Percentiles rank a stretch among this genome's conserved stretches.
These are phyloP conservation scores for Apostichopus japonicus DNA, from an alignment of 35 echinoderm and acorn worm genomes.

Conservation along the genomic window DNA sequence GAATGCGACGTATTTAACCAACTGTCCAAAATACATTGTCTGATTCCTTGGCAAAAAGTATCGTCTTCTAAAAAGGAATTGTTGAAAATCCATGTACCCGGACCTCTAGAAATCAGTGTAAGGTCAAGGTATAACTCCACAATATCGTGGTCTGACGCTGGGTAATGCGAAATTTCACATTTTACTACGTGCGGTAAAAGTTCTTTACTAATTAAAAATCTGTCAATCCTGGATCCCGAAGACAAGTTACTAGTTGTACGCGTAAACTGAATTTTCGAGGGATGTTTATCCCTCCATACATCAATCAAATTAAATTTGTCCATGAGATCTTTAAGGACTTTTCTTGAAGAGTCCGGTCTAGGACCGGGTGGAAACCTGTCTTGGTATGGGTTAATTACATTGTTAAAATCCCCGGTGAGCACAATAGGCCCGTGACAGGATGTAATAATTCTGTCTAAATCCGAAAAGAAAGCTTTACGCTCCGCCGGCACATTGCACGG, in stretches of 20 bases:
- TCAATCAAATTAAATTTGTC: neutral
- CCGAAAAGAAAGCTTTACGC: neutral
- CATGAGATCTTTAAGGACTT: constrained; percentile 3
- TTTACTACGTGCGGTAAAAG: neutral
- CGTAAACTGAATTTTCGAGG: neutral
- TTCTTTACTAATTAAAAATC: neutral
- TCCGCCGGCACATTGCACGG: neutral
- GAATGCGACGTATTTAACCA: neutral
- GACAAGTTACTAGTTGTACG: neutral
- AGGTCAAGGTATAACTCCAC: constrained; percentile 2
- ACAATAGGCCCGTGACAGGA: neutral
- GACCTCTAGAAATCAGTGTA: neutral
- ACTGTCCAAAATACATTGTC: neutral
- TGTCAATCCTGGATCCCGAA: neutral
- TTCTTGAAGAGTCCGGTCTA: neutral
- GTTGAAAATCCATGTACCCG: constrained; percentile 27
- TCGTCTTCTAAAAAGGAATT: constrained; percentile 31
- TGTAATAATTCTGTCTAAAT: neutral
- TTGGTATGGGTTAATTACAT: neutral
- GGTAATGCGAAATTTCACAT: neutral
- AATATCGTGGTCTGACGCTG: neutral
- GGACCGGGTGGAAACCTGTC: neutral
- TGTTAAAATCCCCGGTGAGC: constrained; percentile 1
- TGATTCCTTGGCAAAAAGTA: neutral
- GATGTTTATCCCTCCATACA: constrained; percentile 25